Conservation (phyloP, 2,113 vertebrate genomes). For the Canis aureus region DNA sequence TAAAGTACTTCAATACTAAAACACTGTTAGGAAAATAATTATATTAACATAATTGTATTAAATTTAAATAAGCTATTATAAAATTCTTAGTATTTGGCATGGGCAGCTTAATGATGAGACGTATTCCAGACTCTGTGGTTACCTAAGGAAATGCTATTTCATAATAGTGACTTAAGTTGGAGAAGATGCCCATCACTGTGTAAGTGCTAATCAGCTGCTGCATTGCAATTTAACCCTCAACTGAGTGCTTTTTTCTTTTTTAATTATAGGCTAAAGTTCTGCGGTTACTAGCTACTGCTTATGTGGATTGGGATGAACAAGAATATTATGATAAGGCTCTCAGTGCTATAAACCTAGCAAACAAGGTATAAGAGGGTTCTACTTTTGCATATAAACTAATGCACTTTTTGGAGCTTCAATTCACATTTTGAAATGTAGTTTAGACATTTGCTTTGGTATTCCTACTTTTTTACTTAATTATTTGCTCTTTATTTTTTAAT, state of each 20-base stretch:
- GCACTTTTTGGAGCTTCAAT: slow-evolving; percentile 52
- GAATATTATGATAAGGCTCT: slow-evolving; percentile 91
- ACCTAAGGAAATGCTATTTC: slow-evolving; percentile 39
- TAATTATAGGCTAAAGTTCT: slow-evolving; percentile 92
- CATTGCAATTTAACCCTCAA: slow-evolving; percentile 4
- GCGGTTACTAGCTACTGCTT: slow-evolving; percentile 92
- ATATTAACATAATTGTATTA: slow-evolving; percentile 42
- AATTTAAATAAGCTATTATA: slow-evolving; percentile 49
- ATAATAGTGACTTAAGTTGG: slow-evolving; percentile 42
- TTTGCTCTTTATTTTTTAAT: not conserved
- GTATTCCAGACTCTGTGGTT: not conserved
- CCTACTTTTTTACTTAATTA: not conserved
- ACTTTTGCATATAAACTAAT: slow-evolving; percentile 51
- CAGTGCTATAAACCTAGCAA: slow-evolving; percentile 90
- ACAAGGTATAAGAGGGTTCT: slow-evolving; percentile 89
- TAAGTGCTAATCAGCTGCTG: not conserved
- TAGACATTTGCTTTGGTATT: slow-evolving; percentile 50
- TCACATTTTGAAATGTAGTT: slow-evolving; percentile 62
- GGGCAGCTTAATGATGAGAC: not conserved
- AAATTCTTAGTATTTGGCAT: slow-evolving; percentile 42
- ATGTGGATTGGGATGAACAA: slow-evolving; percentile 91
- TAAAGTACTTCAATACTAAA: slow-evolving; percentile 50
- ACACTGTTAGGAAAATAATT: slow-evolving; percentile 43
- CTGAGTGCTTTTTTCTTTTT: slow-evolving; percentile 33
- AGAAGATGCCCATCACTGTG: not conserved